Percentiles rank a stretch among this genome's conserved stretches.
Conservation (phyloP, 2,888 invertebrate species). For the Myopa tessellatipennis region DNA sequence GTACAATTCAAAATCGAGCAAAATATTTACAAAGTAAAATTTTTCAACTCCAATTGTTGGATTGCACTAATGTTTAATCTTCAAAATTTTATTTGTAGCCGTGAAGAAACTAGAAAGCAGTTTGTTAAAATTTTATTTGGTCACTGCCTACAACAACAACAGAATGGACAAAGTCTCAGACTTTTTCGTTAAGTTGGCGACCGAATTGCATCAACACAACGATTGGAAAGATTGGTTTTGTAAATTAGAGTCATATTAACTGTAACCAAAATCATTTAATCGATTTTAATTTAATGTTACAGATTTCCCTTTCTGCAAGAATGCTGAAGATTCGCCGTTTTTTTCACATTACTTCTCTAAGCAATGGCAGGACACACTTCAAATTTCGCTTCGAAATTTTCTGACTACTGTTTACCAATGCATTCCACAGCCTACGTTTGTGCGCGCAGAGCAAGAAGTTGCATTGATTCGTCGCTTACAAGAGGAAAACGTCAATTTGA, state of each 20-base stretch:
- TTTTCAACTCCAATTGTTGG: too few species aligned
- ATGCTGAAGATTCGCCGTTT: slow-evolving; percentile 89
- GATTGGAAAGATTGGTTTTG: slow-evolving; percentile 99
- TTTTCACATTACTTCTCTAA: slow-evolving; percentile 91
- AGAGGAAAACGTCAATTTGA: slow-evolving; percentile 83
- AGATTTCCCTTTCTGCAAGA: slow-evolving; percentile 92
- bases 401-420: slow-evolving; percentile 89
- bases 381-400: slow-evolving; percentile 91
- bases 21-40: too few species aligned
- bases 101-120: slow-evolving; percentile 87
- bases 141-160: slow-evolving; percentile 85
- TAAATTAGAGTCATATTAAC: slow-evolving; percentile 69
- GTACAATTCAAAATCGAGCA: too few species aligned
- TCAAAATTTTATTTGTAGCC: slow-evolving; percentile 69
- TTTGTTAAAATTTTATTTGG: slow-evolving; percentile 87
- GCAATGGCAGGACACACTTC: slow-evolving; percentile 94
- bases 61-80: background rate
- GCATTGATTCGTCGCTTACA: slow-evolving; percentile 82
- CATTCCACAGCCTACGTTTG: slow-evolving; percentile 86
- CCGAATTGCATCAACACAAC: slow-evolving; percentile 86
- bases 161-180: slow-evolving; percentile 88
- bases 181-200: slow-evolving; percentile 87
- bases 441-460: slow-evolving; percentile 88
- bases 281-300: slow-evolving; percentile 56
- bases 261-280: slow-evolving; percentile 2